Evolutionary conservation across 2,888 invertebrate genomes (phyloP).

Genomic region (Mactromeris polynyma): DNA sequence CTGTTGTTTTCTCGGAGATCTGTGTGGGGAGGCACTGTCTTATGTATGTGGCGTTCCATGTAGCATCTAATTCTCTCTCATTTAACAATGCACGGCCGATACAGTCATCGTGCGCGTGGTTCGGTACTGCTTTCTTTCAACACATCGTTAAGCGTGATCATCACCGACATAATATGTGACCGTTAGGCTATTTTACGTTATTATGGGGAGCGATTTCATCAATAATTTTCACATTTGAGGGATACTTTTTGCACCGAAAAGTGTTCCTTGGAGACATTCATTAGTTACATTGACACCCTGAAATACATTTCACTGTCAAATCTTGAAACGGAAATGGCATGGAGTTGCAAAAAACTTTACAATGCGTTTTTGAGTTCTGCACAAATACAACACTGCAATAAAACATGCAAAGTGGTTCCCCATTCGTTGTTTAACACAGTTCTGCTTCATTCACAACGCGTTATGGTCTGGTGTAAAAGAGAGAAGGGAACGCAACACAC

Average conservation of each 20-base stretch:
- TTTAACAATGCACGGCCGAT: too few relatives aligned
- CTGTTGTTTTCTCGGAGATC: too few relatives aligned
- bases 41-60: too few relatives aligned
- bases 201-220: too few relatives aligned
- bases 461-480: too few relatives aligned
- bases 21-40: too few relatives aligned
- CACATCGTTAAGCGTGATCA: background rate
- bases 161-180: background rate
- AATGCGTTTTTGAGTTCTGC: background rate
- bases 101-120: background rate
- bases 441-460: too few relatives aligned
- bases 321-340: background rate
- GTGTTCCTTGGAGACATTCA: background rate
- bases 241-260: background rate
- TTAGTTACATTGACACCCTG: background rate
- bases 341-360: background rate
- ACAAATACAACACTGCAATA: background rate
- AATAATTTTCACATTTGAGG: background rate
- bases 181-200: background rate
- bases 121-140: background rate
- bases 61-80: too few relatives aligned
- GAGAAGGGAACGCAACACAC: too few relatives aligned
- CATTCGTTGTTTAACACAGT: too few relatives aligned
- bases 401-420: too few relatives aligned
- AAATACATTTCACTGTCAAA: background rate